Conservation (phyloP, 2,797 vertebrate species). For the Cynodonichthys magdalenae region DNA sequence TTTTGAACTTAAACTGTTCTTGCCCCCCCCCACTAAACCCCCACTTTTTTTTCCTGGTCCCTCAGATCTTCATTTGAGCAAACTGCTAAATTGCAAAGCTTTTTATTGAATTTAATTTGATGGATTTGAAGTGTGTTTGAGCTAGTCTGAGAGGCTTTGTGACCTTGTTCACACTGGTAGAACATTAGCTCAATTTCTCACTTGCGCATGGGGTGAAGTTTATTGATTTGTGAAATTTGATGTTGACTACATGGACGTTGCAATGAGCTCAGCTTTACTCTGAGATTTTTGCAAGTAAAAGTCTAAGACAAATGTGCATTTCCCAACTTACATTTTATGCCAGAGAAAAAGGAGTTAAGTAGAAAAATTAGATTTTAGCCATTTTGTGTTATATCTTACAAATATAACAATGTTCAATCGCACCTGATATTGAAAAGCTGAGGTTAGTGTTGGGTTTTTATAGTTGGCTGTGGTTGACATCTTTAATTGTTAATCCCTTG, state of each 20-base stretch:
- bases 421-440: no score
- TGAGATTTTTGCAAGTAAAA: slow-evolving; percentile 8
- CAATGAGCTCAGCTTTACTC: not conserved
- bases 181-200: slow-evolving; percentile 35
- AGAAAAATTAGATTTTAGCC: no score
- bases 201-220: slow-evolving; percentile 37
- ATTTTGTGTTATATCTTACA: no score
- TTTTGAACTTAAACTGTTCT: slow-evolving; percentile 75
- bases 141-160: slow-evolving; percentile 23
- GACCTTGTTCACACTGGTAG: slow-evolving; percentile 50
- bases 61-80: slow-evolving; percentile 54
- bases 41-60: slow-evolving; percentile 17
- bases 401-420: no score
- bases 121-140: slow-evolving; percentile 54
- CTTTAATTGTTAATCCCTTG: no score
- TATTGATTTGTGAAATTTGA: slow-evolving; percentile 60
- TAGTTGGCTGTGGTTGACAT: no score
- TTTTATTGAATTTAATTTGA: slow-evolving; percentile 58
- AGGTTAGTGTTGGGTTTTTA: no score
- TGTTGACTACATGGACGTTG: slow-evolving; percentile 6
- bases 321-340: no score
- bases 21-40: slow-evolving; percentile 41
- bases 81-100: slow-evolving; percentile 38
- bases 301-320: no score
- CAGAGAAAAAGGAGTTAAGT: no score